These are phyloP conservation scores for Ricordea florida DNA, from an alignment of 92 coral and sea anemone species.

Conservation along the genomic window DNA sequence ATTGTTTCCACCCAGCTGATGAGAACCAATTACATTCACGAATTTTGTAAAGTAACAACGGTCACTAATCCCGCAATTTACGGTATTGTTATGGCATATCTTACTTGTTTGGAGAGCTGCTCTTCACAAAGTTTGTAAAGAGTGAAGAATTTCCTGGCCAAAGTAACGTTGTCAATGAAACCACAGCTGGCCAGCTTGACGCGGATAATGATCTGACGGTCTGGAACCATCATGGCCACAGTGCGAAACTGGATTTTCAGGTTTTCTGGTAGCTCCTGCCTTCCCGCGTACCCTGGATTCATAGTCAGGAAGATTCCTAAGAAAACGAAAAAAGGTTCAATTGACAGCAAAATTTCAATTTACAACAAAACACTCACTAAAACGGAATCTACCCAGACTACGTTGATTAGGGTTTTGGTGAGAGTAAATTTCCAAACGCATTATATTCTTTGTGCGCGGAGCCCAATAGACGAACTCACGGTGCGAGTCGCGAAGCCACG, in stretches of 20 bases:
- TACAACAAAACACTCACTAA: too few species aligned
- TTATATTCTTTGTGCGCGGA: too few species aligned
- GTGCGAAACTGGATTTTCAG: constrained; percentile 90
- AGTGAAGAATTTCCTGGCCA: constrained; percentile 88
- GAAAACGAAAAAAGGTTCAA: not conserved
- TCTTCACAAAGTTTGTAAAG: constrained; percentile 89
- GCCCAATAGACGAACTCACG: too few species aligned
- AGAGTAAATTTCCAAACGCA: too few species aligned
- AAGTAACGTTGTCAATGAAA: constrained; percentile 79
- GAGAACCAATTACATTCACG: too few species aligned
- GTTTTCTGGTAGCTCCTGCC: constrained; percentile 88
- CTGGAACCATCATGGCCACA: constrained; percentile 95
- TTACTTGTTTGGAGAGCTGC: constrained; percentile 86
- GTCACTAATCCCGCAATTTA: not conserved
- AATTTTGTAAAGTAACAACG: not conserved
- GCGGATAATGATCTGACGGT: constrained; percentile 87
- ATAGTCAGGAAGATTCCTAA: constrained; percentile 53
- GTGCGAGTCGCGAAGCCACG: too few species aligned
- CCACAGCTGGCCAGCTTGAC: constrained; percentile 91
- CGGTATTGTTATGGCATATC: not conserved
- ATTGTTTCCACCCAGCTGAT: too few species aligned
- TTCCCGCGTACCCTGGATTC: constrained; percentile 76
- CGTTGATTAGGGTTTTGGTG: too few species aligned
- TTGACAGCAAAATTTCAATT: too few species aligned
- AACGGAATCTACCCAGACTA: too few species aligned